Conservation (phyloP, 2,113 vertebrate species). For the Pterophyllum scalare region DNA sequence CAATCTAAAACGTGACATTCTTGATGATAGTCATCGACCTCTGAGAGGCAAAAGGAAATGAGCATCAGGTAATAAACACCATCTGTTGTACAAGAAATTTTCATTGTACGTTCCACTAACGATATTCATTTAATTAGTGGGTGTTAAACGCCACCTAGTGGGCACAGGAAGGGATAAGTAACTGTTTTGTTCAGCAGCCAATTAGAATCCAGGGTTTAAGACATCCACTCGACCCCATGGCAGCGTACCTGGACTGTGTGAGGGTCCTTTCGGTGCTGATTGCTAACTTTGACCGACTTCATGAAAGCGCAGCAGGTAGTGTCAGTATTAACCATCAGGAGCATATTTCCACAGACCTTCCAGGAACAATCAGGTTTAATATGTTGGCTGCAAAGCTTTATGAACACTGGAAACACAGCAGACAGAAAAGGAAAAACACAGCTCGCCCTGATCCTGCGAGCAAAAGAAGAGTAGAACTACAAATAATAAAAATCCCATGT, state of each 20-base stretch:
- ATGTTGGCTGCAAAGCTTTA: fast-evolving
- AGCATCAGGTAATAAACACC: neutral
- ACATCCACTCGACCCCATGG: fast-evolving
- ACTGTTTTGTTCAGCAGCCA: neutral
- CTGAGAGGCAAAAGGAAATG: neutral
- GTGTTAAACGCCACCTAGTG: neutral
- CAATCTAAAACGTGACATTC: neutral
- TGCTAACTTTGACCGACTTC: neutral
- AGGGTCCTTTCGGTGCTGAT: neutral
- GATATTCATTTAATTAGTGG: neutral
- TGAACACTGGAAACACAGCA: neutral
- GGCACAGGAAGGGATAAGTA: neutral
- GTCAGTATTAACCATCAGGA: too few species aligned
- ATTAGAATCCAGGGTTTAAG: neutral
- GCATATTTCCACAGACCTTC: neutral
- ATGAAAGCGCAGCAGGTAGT: neutral
- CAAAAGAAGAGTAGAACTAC: neutral
- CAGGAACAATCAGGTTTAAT: neutral
- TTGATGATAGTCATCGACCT: neutral
- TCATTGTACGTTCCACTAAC: neutral
- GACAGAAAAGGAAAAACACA: neutral
- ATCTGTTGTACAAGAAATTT: neutral
- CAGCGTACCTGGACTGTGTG: neutral
- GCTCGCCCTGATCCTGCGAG: neutral
- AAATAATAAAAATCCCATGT: neutral